phyloP scores from a whole-genome alignment of 2,888 invertebrate genomes.

The Agrochola litura region DNA sequence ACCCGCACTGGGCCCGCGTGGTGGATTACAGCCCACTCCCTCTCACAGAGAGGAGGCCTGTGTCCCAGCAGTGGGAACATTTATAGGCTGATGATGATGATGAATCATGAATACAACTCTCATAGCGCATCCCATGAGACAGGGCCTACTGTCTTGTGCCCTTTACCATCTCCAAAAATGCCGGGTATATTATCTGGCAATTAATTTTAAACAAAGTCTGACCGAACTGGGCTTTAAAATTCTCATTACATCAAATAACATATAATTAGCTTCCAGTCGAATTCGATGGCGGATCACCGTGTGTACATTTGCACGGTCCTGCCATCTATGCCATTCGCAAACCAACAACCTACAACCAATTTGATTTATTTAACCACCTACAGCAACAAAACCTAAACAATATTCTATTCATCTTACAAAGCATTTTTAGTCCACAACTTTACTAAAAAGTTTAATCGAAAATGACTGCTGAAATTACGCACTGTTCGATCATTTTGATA shows the following conservation, averaged over 20 bases:
- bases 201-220: not conserved
- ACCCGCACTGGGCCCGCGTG: too few relatives aligned
- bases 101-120: too few relatives aligned
- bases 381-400: too few relatives aligned
- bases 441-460: not conserved
- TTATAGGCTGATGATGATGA: too few relatives aligned
- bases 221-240: too few relatives aligned
- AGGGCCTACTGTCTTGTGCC: not conserved
- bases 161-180: not conserved
- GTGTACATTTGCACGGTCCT: not conserved
- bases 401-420: too few relatives aligned
- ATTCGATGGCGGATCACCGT: not conserved
- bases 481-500: not conserved
- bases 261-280: not conserved
- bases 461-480: not conserved
- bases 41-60: too few relatives aligned
- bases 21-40: too few relatives aligned
- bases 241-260: not conserved
- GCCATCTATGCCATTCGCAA: not conserved
- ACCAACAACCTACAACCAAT: too few relatives aligned
- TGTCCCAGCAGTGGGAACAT: too few relatives aligned
- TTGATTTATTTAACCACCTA: too few relatives aligned
- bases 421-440: too few relatives aligned
- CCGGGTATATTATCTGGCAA: not conserved
- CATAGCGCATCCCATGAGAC: not conserved